phyloP scores from a whole-genome alignment of 37 sponge, comb jelly and placozoan species.

The Chondrosia reniformis region DNA sequence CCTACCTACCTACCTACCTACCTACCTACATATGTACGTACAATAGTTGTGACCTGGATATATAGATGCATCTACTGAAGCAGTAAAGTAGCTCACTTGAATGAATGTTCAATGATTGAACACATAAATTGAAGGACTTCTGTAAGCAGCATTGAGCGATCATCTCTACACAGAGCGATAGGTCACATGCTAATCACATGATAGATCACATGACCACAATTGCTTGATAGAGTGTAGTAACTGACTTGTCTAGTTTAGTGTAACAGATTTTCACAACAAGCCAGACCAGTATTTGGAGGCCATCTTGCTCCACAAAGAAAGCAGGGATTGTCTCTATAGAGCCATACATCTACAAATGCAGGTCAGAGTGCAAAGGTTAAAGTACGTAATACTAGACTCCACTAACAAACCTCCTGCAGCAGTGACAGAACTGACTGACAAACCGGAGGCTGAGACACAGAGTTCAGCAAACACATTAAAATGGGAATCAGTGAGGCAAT shows the following conservation, averaged over 20 bases:
- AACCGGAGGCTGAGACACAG: conserved; percentile 36
- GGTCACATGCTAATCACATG: background rate
- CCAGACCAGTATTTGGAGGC: background rate
- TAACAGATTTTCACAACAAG: background rate
- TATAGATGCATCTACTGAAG: background rate
- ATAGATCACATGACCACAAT: background rate
- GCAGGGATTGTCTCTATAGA: background rate
- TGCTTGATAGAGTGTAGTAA: background rate
- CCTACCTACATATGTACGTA: background rate
- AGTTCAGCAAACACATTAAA: conserved; percentile 43
- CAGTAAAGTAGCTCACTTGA: background rate
- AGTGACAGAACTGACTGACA: conserved; percentile 56
- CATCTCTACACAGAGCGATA: background rate
- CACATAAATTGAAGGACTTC: conserved; percentile 11
- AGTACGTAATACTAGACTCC: background rate
- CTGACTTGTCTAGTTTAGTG: background rate
- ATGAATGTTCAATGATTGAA: background rate
- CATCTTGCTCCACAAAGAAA: conserved; percentile 5
- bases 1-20: background rate
- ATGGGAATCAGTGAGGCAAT: conserved; percentile 62
- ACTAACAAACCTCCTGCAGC: conserved; percentile 48
- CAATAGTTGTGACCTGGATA: background rate
- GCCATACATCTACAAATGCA: conserved; percentile 1
- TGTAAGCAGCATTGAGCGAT: background rate
- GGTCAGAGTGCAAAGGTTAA: background rate